These are phyloP conservation scores for Atethmia centrago DNA, from an alignment of 2,888 invertebrate species.

Conservation along the genomic window DNA sequence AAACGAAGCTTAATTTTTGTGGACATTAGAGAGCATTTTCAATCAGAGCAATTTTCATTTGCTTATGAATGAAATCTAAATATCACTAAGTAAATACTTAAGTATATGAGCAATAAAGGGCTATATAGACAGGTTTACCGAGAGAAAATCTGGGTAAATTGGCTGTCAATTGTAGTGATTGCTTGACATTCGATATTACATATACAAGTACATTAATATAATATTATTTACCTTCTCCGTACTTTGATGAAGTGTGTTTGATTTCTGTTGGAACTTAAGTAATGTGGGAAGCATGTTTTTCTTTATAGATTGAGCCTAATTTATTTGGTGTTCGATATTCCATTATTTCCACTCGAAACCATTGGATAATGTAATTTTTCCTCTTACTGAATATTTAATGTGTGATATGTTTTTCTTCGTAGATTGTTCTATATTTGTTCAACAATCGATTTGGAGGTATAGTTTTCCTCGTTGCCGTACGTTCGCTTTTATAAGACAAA, in stretches of 20 bases:
- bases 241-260: background rate
- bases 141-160: slow-evolving; percentile 23
- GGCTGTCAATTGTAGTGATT: slow-evolving; percentile 16
- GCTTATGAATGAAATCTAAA: slow-evolving; percentile 8
- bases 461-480: background rate
- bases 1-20: background rate
- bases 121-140: slow-evolving; percentile 11
- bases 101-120: background rate
- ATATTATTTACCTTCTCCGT: background rate
- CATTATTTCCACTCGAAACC: background rate
- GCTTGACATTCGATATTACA: slow-evolving; percentile 29
- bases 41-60: slow-evolving; percentile 18
- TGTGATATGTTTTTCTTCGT: background rate
- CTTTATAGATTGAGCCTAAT: background rate
- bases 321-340: background rate
- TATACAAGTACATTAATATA: background rate
- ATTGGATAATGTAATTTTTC: background rate
- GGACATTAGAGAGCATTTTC: background rate
- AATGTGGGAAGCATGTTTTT: background rate
- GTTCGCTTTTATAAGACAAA: background rate
- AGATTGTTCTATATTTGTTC: background rate
- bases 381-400: background rate
- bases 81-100: background rate
- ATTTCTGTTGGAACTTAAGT: background rate
- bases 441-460: background rate